Evolutionary conservation across 2,888 invertebrate species (phyloP).

Genomic region (Mesorhabditis belari): DNA sequence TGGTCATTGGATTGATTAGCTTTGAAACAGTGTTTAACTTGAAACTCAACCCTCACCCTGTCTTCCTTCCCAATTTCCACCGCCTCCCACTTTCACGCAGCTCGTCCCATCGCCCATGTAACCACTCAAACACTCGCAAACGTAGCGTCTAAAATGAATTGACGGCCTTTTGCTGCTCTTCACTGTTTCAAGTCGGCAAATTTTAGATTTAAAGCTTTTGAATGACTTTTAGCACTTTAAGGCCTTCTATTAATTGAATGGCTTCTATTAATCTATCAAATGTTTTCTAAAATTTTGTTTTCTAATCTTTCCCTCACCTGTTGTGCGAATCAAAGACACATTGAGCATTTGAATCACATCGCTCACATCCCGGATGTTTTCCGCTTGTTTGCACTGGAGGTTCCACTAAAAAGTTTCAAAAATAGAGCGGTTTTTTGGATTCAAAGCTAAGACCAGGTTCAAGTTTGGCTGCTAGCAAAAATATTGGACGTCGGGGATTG

Average conservation of each 20-base stretch:
- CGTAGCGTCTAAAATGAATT: slow-evolving; percentile 14
- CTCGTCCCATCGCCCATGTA: slow-evolving; percentile 53
- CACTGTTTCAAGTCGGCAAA: too few relatives aligned
- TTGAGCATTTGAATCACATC: slow-evolving; percentile 55
- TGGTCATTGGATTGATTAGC: too few relatives aligned
- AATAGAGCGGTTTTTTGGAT: too few relatives aligned
- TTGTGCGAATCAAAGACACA: slow-evolving; percentile 59
- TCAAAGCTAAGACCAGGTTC: too few relatives aligned
- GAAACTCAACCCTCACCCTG: slow-evolving; percentile 1
- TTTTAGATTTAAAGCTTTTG: too few relatives aligned
- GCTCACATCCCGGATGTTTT: slow-evolving; percentile 39
- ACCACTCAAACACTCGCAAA: slow-evolving; percentile 47
- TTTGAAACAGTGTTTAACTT: too few relatives aligned
- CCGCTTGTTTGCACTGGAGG: neutral
- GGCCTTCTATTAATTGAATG: neutral
- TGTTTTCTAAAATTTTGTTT: neutral
- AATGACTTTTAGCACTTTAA: too few relatives aligned
- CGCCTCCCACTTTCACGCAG: slow-evolving; percentile 24
- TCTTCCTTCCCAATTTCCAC: slow-evolving; percentile 7
- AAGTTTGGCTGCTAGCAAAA: neutral
- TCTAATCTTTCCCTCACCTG: slow-evolving; percentile 5
- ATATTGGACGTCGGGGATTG: neutral
- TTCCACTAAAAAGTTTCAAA: neutral
- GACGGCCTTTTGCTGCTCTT: too few relatives aligned
- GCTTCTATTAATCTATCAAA: neutral